Evolutionary conservation across 2,113 vertebrate genomes (phyloP).

Genomic region (Aviceda subcristata): DNA sequence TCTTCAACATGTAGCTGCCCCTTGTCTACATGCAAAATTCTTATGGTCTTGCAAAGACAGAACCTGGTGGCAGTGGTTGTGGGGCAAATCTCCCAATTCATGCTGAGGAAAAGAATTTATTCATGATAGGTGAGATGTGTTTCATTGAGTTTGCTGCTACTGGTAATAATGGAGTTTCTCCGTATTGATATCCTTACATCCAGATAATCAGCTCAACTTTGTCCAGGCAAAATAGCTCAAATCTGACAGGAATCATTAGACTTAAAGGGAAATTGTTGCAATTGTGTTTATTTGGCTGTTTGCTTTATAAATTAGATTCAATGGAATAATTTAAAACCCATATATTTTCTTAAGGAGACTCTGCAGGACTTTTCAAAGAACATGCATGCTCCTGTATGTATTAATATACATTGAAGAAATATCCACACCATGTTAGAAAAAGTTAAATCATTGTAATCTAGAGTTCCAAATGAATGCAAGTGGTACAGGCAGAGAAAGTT

Average conservation of each 20-base stretch:
- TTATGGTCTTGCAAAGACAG: not conserved
- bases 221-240: not conserved
- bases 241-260: not conserved
- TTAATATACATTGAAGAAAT: not conserved
- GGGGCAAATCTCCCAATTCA: not conserved
- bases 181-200: not conserved
- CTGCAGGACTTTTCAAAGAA: not conserved
- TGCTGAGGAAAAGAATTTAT: conserved; percentile 14
- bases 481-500: not conserved
- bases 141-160: not conserved
- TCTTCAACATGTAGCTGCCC: not conserved
- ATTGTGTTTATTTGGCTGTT: not conserved
- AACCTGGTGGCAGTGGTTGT: not conserved
- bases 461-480: not conserved
- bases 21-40: conserved; percentile 2
- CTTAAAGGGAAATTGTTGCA: not conserved
- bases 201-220: not conserved
- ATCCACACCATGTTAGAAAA: not conserved
- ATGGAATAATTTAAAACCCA: not conserved
- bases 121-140: not conserved
- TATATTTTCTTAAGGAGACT: not conserved
- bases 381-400: not conserved
- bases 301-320: not conserved
- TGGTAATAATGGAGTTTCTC: not conserved
- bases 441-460: not conserved